Percentiles rank a stretch among this genome's conserved stretches.
phyloP scores from a whole-genome alignment of 2,888 invertebrate genomes.

The Drosophila acutilabella region DNA sequence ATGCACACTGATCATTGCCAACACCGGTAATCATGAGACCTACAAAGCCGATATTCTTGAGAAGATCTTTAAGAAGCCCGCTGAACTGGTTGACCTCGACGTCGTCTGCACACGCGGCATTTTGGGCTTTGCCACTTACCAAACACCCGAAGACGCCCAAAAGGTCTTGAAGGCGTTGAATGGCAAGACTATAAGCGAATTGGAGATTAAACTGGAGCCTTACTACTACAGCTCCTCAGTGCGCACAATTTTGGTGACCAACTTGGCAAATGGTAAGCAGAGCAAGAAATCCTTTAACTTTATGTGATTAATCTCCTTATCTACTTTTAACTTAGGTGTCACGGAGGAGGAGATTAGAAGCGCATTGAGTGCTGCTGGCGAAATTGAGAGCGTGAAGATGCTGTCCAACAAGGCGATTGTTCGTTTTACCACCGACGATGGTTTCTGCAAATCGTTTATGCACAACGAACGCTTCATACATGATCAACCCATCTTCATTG shows the following conservation, averaged over 20 bases:
- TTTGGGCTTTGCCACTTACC: slow-evolving; percentile 71
- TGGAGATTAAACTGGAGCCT: slow-evolving; percentile 61
- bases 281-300: too few species aligned
- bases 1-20: slow-evolving; percentile 60
- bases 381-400: slow-evolving; percentile 52
- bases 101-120: slow-evolving; percentile 60
- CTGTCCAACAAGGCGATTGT: slow-evolving; percentile 56
- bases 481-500: slow-evolving; percentile 68
- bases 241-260: slow-evolving; percentile 48
- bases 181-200: slow-evolving; percentile 57
- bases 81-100: slow-evolving; percentile 63
- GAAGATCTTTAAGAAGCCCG: slow-evolving; percentile 70
- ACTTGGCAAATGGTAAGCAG: slow-evolving; percentile 45
- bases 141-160: slow-evolving; percentile 42
- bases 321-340: slow-evolving; percentile 28
- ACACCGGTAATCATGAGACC: slow-evolving; percentile 52
- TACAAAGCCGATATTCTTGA: slow-evolving; percentile 46
- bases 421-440: slow-evolving; percentile 68
- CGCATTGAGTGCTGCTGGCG: slow-evolving; percentile 47
- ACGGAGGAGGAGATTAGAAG: slow-evolving; percentile 55
- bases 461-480: slow-evolving; percentile 58
- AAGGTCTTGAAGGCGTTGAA: slow-evolving; percentile 63
- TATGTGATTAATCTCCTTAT: not conserved
- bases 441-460: slow-evolving; percentile 77
- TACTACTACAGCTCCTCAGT: slow-evolving; percentile 32